Base-by-base conservation (phyloP, 2,888 invertebrate species). In the Aphidius colemani region DNA sequence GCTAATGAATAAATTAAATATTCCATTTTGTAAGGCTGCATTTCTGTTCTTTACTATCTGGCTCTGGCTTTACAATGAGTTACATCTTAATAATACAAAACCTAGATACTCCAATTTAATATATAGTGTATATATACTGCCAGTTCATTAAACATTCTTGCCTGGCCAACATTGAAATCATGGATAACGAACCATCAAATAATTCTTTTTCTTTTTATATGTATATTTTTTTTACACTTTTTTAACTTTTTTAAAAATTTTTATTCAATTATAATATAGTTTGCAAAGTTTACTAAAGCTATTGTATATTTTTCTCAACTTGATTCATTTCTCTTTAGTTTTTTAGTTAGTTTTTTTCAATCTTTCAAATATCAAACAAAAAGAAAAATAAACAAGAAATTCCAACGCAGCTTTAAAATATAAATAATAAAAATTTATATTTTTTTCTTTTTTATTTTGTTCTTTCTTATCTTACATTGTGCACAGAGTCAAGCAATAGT, bases 131-230 rank as follows among this genome's bases (percentile, higher is more conserved):
- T 73, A 75, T 75, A 71, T 70, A 70, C 71, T 73, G 71, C 69
- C 73, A 76, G 74, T 80, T 80, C 79, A 79, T 80, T 80, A 79
- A 72, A 77, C 74, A 77, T 78, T 79, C 77, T 74, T 66, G 72
- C 70, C 72, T 70, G 69, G 70, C 72, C 69, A 71, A 71, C 70
- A 58, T 67, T 71, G 73, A 77, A 30, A 75, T 77, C 74, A 72
- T 70, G 74, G 73, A 78, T 79, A 80, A 79, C 75, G 79, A 79
- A 79, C 74, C 74, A 72, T 73, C 30, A 30, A 30, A 30, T 30
- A 0, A 30, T 30, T 3, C 5, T 30, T 30, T 30, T 2, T 30
- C 30, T 30, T 30, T 30, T 30, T 30, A 5, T 30, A 30, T 30
- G 5, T 30, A 30, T 30, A 30, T 30, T 30, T 30, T 30, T 30